These are phyloP conservation scores for Melanotaenia nigrans DNA, from an alignment of 2,797 vertebrate genomes.

Conservation along the genomic window DNA sequence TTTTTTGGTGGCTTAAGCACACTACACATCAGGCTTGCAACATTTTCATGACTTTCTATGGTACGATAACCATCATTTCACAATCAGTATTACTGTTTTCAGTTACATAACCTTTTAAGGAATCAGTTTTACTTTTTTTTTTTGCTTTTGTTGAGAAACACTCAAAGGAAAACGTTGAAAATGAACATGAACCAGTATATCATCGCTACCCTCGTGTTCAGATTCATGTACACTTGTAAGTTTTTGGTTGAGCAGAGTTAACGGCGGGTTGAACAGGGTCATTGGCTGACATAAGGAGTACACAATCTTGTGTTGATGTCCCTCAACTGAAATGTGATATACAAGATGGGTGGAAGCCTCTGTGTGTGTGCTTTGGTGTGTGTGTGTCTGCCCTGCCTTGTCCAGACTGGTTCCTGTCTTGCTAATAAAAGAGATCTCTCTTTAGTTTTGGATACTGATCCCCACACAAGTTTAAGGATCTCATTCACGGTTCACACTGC, in stretches of 20 bases:
- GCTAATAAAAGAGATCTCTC: constrained; percentile 82
- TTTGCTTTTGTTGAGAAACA: neutral
- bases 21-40: neutral
- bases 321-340: constrained; percentile 70
- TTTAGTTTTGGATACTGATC: constrained; percentile 81
- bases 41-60: neutral
- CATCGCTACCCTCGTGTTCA: neutral
- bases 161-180: neutral
- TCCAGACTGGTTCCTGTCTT: constrained; percentile 74
- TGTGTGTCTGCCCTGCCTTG: constrained; percentile 49
- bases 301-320: constrained; percentile 65
- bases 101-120: neutral
- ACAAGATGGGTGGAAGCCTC: constrained; percentile 35
- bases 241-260: constrained; percentile 56
- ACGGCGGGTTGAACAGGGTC: constrained; percentile 50
- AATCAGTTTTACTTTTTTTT: neutral
- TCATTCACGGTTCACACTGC: constrained; percentile 83
- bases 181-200: neutral
- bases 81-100: neutral
- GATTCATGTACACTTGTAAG: constrained; percentile 10
- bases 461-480: constrained; percentile 79
- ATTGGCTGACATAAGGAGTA: constrained; percentile 61
- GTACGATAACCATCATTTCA: neutral
- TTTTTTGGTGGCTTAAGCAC: neutral
- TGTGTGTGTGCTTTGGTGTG: constrained; percentile 12